Conservation (phyloP, 2,888 invertebrate species). For the Cheilosia soror region DNA sequence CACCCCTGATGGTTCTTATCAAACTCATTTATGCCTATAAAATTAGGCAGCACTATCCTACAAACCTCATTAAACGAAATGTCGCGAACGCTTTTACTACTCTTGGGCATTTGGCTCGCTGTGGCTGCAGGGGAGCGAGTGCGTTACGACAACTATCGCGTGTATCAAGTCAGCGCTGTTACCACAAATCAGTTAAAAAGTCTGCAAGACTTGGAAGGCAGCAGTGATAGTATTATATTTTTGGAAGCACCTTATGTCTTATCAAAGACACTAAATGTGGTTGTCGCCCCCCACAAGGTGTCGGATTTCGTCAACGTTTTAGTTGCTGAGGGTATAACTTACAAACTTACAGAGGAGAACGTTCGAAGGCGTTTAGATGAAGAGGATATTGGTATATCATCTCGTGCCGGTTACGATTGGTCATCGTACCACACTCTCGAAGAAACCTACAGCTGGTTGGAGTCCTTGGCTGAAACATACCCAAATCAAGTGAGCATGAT, state of each 20-base stretch:
- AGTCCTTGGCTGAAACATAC: conserved; percentile 83
- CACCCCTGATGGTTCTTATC: not conserved
- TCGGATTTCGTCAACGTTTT: conserved; percentile 75
- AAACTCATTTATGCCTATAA: conserved; percentile 25
- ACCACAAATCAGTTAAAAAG: conserved; percentile 84
- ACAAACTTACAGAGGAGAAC: conserved; percentile 84
- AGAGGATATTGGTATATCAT: conserved; percentile 81
- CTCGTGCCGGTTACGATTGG: conserved; percentile 79
- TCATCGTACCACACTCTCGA: conserved; percentile 3
- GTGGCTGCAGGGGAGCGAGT: conserved; percentile 76
- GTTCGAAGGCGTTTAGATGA: conserved; percentile 80
- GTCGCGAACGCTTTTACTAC: conserved; percentile 47
- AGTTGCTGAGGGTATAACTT: conserved; percentile 79
- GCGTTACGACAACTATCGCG: conserved; percentile 86
- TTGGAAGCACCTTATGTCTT: conserved; percentile 83
- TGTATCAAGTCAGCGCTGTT: conserved; percentile 86
- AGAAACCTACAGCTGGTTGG: conserved; percentile 86
- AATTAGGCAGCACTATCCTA: conserved; percentile 27
- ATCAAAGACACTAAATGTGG: conserved; percentile 84
- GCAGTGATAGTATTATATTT: conserved; percentile 84
- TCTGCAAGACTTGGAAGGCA: conserved; percentile 83
- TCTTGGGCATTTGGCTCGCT: conserved; percentile 48
- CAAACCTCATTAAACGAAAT: conserved; percentile 51
- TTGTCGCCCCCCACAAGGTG: conserved; percentile 78
- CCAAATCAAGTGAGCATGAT: conserved; percentile 84